Conservation (phyloP, 2,797 vertebrate genomes). For the Phrynocephalus vlangalii region DNA sequence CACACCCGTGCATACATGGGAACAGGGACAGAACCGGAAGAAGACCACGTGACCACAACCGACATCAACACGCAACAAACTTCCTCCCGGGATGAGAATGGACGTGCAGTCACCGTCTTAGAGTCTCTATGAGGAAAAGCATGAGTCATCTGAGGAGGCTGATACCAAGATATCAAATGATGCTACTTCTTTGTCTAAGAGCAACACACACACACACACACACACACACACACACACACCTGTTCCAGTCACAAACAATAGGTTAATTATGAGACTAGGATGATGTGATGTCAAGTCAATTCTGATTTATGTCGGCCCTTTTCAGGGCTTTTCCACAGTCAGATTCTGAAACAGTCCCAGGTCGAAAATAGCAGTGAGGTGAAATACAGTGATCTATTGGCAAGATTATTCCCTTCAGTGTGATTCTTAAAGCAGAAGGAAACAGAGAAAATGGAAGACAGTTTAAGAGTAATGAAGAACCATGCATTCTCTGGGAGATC, state of each 20-base stretch:
- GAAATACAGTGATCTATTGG: background rate
- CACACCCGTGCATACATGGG: too few species aligned
- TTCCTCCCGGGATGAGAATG: too few species aligned
- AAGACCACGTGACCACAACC: too few species aligned
- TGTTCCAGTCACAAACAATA: slow-evolving; percentile 12
- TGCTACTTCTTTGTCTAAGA: background rate
- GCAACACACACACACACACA: background rate
- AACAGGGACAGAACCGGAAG: too few species aligned
- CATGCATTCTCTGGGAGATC: background rate
- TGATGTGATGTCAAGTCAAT: too few species aligned
- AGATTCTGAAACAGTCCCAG: background rate
- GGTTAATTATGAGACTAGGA: too few species aligned
- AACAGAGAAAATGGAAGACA: background rate
- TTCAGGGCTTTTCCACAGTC: too few species aligned
- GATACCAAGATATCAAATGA: background rate
- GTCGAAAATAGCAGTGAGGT: background rate
- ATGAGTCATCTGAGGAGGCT: background rate
- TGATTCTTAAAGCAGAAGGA: background rate
- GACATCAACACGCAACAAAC: too few species aligned
- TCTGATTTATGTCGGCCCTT: too few species aligned
- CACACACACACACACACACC: background rate
- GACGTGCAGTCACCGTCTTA: background rate
- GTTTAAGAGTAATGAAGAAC: background rate
- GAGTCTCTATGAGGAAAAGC: slow-evolving; percentile 28
- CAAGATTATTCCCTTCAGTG: background rate